A percentile compares a stretch with the other conserved stretches of the same genome.
Evolutionary conservation across 2,113 vertebrate species (phyloP).

Genomic region (Lampris incognitus): DNA sequence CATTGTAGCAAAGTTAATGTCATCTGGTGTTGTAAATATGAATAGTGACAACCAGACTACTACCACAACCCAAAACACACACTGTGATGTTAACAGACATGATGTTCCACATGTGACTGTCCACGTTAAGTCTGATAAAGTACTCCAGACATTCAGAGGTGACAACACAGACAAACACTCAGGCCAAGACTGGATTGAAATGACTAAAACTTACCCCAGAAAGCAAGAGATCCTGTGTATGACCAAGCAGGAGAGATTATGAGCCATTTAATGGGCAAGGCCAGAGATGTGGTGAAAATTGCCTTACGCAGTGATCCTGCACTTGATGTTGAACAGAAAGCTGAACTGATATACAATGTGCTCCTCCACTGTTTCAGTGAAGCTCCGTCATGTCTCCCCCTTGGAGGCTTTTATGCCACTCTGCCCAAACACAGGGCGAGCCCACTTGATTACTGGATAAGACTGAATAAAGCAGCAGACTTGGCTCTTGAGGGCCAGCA

Average conservation of each 20-base stretch:
- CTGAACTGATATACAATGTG: background rate
- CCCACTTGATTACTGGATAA: slow-evolving; percentile 40
- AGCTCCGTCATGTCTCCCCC: slow-evolving; percentile 10
- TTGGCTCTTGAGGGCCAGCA: too few species aligned
- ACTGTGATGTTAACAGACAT: too few species aligned
- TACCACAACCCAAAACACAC: background rate
- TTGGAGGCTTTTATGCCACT: slow-evolving; percentile 22
- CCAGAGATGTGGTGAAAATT: slow-evolving; percentile 19
- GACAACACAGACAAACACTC: slow-evolving; percentile 21
- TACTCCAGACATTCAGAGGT: slow-evolving; percentile 14
- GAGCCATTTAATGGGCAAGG: background rate
- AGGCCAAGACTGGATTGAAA: slow-evolving; percentile 29
- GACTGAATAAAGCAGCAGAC: background rate
- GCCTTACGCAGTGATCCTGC: slow-evolving; percentile 1
- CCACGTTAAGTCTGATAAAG: background rate
- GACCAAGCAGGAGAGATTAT: slow-evolving; percentile 36
- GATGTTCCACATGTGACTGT: background rate
- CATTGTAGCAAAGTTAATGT: background rate
- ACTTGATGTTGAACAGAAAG: background rate
- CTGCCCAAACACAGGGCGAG: slow-evolving; percentile 2
- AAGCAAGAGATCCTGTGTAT: slow-evolving; percentile 8
- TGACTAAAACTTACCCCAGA: slow-evolving; percentile 7
- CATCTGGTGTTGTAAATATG: slow-evolving; percentile 22
- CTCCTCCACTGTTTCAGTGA: slow-evolving; percentile 35
- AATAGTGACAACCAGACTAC: background rate